These are phyloP conservation scores for Hydrozoanthus gracilis DNA, from an alignment of 92 coral and sea anemone genomes.

Conservation along the genomic window DNA sequence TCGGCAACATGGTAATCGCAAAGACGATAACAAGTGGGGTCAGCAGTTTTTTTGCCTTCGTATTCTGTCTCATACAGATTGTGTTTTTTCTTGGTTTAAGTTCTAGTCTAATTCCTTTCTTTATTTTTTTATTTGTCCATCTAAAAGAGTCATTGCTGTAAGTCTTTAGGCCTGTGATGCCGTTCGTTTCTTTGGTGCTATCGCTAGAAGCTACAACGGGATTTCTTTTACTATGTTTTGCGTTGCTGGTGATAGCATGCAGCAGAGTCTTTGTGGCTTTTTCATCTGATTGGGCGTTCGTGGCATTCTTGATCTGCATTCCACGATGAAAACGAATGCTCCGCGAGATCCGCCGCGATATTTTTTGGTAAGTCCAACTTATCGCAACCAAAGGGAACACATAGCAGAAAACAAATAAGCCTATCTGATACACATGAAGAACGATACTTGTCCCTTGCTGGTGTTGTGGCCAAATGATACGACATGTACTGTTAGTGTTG, in stretches of 20 bases:
- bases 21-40: conserved; percentile 24
- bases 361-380: conserved; percentile 11
- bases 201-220: too few relatives aligned
- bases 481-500: not conserved
- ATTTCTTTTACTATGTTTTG: not conserved
- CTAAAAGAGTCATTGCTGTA: too few relatives aligned
- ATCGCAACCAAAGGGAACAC: not conserved
- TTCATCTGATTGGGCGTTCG: not conserved
- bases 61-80: not conserved
- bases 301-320: not conserved
- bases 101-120: too few relatives aligned
- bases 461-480: conserved; percentile 7
- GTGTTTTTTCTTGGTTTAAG: too few relatives aligned
- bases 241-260: not conserved
- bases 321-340: conserved; percentile 9
- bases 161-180: too few relatives aligned
- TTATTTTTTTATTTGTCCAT: too few relatives aligned
- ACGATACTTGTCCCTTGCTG: not conserved
- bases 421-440: not conserved
- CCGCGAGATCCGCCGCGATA: conserved; percentile 6
- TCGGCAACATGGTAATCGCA: conserved; percentile 19
- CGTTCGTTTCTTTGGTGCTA: too few relatives aligned
- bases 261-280: not conserved
- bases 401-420: conserved; percentile 3
- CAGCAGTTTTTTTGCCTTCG: conserved; percentile 26